These are phyloP conservation scores for Psilopogon haemacephalus DNA, from an alignment of 2,113 vertebrate species.

Conservation along the genomic window DNA sequence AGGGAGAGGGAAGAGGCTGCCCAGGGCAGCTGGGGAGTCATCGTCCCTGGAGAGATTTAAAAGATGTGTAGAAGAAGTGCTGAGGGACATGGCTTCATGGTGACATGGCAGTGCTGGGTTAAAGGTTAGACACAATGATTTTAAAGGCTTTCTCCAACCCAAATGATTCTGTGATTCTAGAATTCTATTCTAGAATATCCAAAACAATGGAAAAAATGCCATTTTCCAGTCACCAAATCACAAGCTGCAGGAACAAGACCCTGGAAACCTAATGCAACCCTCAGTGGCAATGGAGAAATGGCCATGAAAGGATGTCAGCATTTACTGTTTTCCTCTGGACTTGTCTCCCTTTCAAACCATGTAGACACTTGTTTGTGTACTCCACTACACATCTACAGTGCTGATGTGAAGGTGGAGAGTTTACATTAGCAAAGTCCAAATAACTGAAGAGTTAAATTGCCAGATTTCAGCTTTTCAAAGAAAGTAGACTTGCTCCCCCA, in stretches of 20 bases:
- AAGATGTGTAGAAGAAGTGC: too few species aligned
- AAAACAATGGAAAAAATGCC: not conserved
- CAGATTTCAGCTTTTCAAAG: not conserved
- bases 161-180: too few species aligned
- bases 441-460: not conserved
- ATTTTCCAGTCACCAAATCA: not conserved
- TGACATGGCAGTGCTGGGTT: too few species aligned
- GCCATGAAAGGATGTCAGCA: not conserved
- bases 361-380: not conserved
- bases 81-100: too few species aligned
- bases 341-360: not conserved
- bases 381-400: not conserved
- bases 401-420: not conserved
- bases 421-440: not conserved
- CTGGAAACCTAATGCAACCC: not conserved
- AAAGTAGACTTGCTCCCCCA: not conserved
- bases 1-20: too few species aligned
- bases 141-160: too few species aligned
- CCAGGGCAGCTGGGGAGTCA: too few species aligned
- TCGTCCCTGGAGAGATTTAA: too few species aligned
- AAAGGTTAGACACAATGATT: too few species aligned
- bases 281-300: not conserved
- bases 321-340: not conserved
- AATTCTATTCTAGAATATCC: too few species aligned
- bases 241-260: not conserved